phyloP scores from a whole-genome alignment of 2,797 vertebrate species.

The Pipistrellus pygmaeus region DNA sequence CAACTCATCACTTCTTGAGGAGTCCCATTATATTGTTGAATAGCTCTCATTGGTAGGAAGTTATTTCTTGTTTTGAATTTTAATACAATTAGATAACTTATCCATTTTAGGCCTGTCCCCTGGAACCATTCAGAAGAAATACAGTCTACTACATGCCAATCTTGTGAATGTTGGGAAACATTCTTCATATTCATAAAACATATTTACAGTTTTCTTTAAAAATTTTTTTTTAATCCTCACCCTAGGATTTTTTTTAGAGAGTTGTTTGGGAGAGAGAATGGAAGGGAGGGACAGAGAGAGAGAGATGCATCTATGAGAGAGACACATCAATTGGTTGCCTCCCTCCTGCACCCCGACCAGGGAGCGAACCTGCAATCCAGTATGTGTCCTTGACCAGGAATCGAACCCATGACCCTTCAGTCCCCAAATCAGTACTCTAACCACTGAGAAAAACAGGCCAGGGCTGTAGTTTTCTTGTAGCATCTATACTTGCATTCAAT shows the following conservation, averaged over 20 bases:
- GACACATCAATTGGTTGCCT: too few relatives aligned
- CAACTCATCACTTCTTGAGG: slow-evolving; percentile 41
- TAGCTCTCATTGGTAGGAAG: slow-evolving; percentile 19
- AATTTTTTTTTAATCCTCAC: too few relatives aligned
- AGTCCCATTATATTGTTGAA: slow-evolving; percentile 32
- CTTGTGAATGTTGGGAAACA: slow-evolving; percentile 45
- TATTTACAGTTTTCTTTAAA: not conserved
- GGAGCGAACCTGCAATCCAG: too few relatives aligned
- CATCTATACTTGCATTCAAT: slow-evolving; percentile 44
- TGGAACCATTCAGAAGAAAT: slow-evolving; percentile 5
- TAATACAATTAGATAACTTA: slow-evolving; percentile 52
- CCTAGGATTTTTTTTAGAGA: too few relatives aligned
- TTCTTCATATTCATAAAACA: slow-evolving; percentile 17
- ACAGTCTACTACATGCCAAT: not conserved
- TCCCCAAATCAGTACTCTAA: too few relatives aligned
- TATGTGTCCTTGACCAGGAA: too few relatives aligned
- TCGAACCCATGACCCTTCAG: too few relatives aligned
- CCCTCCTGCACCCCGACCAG: too few relatives aligned
- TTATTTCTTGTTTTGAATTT: slow-evolving; percentile 65
- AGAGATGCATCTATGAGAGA: too few relatives aligned
- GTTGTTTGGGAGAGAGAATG: too few relatives aligned
- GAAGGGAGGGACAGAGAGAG: too few relatives aligned
- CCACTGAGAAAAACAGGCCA: too few relatives aligned
- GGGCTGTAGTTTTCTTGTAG: not conserved
- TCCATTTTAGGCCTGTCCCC: not conserved